Conservation (phyloP, 1,140 invertebrate species). For the Magallana ariakensis region DNA sequence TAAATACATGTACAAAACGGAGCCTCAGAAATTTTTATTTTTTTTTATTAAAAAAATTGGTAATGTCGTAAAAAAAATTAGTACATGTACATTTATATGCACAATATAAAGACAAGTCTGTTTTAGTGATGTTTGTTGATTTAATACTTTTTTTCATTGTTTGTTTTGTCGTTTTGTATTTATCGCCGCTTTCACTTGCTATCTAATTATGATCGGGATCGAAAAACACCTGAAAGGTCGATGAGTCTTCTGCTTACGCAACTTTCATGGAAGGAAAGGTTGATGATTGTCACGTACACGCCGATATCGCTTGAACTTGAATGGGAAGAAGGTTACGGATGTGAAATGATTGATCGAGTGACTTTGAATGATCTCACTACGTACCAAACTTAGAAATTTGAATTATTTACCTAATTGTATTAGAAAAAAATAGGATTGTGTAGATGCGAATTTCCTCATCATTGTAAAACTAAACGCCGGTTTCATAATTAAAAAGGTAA, state of each 20-base stretch:
- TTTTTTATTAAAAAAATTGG: no score
- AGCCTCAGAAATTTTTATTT: no score
- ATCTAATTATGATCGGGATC: constrained; percentile 32
- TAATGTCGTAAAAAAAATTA: no score
- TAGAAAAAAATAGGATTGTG: neutral
- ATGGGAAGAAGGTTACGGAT: neutral
- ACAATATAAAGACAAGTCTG: no score
- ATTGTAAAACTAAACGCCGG: no score
- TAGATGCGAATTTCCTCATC: neutral
- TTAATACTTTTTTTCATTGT: no score
- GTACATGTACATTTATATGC: no score
- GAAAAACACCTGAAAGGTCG: neutral
- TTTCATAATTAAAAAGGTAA: no score
- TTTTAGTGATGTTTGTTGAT: no score
- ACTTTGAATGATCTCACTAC: neutral
- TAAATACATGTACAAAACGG: no score
- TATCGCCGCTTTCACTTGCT: no score
- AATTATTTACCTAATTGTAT: neutral
- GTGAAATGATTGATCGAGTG: neutral
- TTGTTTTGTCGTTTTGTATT: no score
- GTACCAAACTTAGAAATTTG: neutral
- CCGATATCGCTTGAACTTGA: neutral
- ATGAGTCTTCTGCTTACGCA: constrained; percentile 9
- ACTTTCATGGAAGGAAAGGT: neutral
- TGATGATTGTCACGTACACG: neutral